Evolutionary conservation across 2,797 vertebrate species (phyloP).

Genomic region (Calcarius lapponicus): DNA sequence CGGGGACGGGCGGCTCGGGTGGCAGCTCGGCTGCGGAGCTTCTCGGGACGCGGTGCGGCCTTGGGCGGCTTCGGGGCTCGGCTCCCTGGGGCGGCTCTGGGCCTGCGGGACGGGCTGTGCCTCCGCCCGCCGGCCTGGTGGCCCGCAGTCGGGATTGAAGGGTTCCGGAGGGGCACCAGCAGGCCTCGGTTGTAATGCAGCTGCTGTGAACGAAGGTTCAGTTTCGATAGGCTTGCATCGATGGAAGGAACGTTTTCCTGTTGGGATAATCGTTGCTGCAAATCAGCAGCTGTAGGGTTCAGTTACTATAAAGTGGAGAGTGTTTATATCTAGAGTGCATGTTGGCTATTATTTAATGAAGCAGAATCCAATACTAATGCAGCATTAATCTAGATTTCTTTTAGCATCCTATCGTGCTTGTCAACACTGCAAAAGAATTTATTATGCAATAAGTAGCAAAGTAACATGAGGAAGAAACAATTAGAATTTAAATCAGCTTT

Average conservation of each 20-base stretch:
- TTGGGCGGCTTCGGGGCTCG: too few relatives aligned
- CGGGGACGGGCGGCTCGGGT: not conserved
- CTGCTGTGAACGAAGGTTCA: not conserved
- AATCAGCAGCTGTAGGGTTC: not conserved
- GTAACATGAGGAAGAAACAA: too few relatives aligned
- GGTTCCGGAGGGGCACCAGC: fast-evolving
- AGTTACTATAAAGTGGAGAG: fast-evolving
- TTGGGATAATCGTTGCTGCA: too few relatives aligned
- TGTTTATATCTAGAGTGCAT: fast-evolving
- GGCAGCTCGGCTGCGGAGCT: not conserved
- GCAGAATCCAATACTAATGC: not conserved
- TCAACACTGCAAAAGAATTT: not conserved
- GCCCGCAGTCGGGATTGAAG: fast-evolving
- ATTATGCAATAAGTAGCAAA: not conserved
- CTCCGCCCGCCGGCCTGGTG: fast-evolving
- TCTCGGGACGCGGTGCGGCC: not conserved
- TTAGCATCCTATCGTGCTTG: not conserved
- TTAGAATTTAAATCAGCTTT: not conserved
- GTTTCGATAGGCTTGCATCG: fast-evolving
- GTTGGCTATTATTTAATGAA: not conserved
- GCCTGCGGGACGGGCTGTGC: not conserved
- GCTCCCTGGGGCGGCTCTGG: too few relatives aligned
- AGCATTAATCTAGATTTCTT: not conserved
- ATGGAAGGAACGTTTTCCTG: too few relatives aligned
- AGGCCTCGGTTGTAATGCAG: not conserved